These are phyloP conservation scores for Octopus sinensis DNA, from an alignment of 1,140 invertebrate species.

Conservation along the genomic window DNA sequence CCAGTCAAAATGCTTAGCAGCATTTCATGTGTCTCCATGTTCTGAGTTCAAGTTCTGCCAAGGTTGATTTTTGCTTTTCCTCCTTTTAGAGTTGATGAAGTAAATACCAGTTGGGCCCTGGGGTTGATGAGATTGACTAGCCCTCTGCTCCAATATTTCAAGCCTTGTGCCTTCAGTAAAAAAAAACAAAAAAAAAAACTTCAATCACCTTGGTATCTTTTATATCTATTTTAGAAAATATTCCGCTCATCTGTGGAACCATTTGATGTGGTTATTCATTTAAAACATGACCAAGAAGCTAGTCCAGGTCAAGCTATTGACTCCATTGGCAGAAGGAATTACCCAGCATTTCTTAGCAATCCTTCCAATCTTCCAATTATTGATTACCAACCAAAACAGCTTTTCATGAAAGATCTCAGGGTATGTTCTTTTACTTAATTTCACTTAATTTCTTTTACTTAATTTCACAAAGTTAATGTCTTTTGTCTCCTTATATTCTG, in stretches of 20 bases:
- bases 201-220: constrained; percentile 28
- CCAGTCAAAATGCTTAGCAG: too few relatives aligned
- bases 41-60: too few relatives aligned
- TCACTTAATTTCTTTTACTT: constrained; percentile 26
- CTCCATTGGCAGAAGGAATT: constrained; percentile 11
- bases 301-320: constrained; percentile 37
- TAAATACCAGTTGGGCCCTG: too few relatives aligned
- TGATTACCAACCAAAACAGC: constrained; percentile 73
- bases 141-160: not conserved
- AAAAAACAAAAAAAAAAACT: too few relatives aligned
- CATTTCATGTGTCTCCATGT: too few relatives aligned
- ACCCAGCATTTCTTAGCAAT: constrained; percentile 56
- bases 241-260: constrained; percentile 68
- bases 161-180: too few relatives aligned
- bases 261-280: constrained; percentile 75
- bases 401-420: constrained; percentile 72
- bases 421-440: constrained; percentile 56
- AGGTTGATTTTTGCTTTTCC: too few relatives aligned
- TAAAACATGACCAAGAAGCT: constrained; percentile 59
- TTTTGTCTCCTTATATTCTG: too few relatives aligned
- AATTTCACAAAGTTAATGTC: too few relatives aligned
- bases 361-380: constrained; percentile 62
- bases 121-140: too few relatives aligned
- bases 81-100: too few relatives aligned
- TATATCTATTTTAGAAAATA: constrained; percentile 59